Percentiles rank a stretch among this genome's conserved stretches.
Conservation (phyloP, 2,797 vertebrate genomes). For the Gobionotothen gibberifrons region DNA sequence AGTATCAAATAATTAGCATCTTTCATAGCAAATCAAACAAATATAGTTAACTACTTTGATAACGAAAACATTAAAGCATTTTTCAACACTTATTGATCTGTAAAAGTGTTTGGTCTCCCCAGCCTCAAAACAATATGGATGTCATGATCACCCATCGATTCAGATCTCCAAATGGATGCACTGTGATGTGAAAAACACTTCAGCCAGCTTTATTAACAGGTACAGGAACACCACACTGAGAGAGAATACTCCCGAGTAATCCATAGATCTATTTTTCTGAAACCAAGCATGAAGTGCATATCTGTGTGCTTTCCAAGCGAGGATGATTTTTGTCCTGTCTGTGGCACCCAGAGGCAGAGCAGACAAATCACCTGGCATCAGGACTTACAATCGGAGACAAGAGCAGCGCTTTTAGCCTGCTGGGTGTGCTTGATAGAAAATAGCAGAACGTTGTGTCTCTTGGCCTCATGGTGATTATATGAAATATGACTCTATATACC, state of each 20-base stretch:
- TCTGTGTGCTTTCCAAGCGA: conserved; percentile 49
- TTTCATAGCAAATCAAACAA: too few relatives aligned
- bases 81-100: background rate
- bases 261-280: conserved; percentile 46
- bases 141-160: conserved; percentile 11
- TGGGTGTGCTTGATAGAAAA: conserved; percentile 57
- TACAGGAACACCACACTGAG: conserved; percentile 10
- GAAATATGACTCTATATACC: conserved; percentile 36
- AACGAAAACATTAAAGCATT: too few relatives aligned
- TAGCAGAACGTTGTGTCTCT: conserved; percentile 34
- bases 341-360: conserved; percentile 46
- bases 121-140: background rate
- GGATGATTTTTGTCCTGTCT: conserved; percentile 35
- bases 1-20: too few relatives aligned
- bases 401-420: conserved; percentile 51
- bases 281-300: conserved; percentile 31
- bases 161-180: conserved; percentile 5
- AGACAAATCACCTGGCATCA: conserved; percentile 56
- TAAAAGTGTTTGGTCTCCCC: background rate
- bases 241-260: conserved; percentile 41
- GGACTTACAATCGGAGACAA: conserved; percentile 58
- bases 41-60: too few relatives aligned
- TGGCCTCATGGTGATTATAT: conserved; percentile 38
- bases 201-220: conserved; percentile 23
- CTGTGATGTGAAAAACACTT: conserved; percentile 18